Base-by-base conservation (phyloP, 2,113 vertebrate genomes). In the Nothoprocta perdicaria region DNA sequence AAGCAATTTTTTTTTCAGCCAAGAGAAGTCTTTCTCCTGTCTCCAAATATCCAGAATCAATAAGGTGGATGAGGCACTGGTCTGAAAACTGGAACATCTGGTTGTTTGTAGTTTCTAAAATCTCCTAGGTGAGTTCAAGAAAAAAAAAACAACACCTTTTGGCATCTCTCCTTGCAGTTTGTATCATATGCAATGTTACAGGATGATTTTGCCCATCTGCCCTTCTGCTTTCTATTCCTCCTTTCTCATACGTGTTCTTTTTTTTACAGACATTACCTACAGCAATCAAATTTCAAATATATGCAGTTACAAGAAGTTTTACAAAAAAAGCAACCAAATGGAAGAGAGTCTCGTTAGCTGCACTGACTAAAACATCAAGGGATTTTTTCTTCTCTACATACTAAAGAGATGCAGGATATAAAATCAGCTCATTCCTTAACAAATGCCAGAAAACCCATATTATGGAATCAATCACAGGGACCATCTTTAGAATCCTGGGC, bases 391-490 rank as follows among this genome's bases (percentile, higher is more conserved):
- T 58, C 6, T 13, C 29, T 27, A 24, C 15, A 4, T 31, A n/a
- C 4, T 31, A 8, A 77, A 85, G 14, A 50, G 26, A 63, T 0
- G 0, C 29, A 46, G 84, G 24, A 3, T 76, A n/a, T 29, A 73
- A 84, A 79, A 61, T 40, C 19, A 41, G 23, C n/a, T 77, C 26
- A 55, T 9, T 73, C 48, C 15, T 55, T 45, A 65, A 29, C 1
- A 1, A 24, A 68, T 14, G 12, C 33, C 4, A 84, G n/a, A 26
- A 84, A 81, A 57, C 55, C 10, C 50, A 50, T 19, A 43, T 22
- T 29, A 35, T 27, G 43, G 57, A 55, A 55, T 11, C 0, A 2
- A 6, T 5, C 27, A 22, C 0, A 0, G 2, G 11, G 33, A 14
- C 2, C 18, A 18, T 17, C 67, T 77, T 83, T 43, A 57, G 33